Evolutionary conservation across 1,140 invertebrate genomes (phyloP), one percentile per base, ranked within the genome.

Genomic region (Drosophila equinoxialis): DNA sequence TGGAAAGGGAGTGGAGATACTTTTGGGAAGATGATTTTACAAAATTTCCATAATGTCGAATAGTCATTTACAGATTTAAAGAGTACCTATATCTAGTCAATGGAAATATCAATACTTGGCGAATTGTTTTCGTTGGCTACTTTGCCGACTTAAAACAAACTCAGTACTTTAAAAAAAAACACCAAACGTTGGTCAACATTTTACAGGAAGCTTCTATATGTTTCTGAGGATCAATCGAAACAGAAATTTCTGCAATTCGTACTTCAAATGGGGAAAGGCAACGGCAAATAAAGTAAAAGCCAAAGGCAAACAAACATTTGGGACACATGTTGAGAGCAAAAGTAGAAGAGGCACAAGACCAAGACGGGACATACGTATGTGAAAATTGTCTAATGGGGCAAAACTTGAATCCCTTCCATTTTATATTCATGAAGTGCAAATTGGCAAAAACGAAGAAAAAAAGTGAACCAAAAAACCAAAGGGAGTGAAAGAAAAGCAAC

Each of bases 381-480:
- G 84, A 66, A 89, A 87, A 87, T 87, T 83, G 83, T 87, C 84
- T 87, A 87, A 87, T 89, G 83, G 79, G 65, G 76, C 84, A 83
- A 77, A 70, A 65, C 55, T 61, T 33, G 51, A 58, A 59, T 63
- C 20, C 39, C 60, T 51, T n/a, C 76, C 71, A 61, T 87, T 70
- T 87, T 41, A 63, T 89, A 89, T 87, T 87, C 83, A 89, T 87
- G 84, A 83, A 87, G 84, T 87, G 83, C 84, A 87, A 87, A 87
- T 83, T 87, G 84, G 77, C 77, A 89, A 74, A 71, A 76, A 63
- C 63, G 61, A 45, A 65, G 63, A 73, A 54, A 66, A 66, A 68
- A 42, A 11, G 57, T 51, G 55, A 54, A 63, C 10, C 10, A 39
- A 39, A 11, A 39, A 39, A 39, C 37, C 37, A 13, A 39, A 39